A percentile compares a stretch with the other conserved stretches of the same genome.
These are phyloP conservation scores for Dendroctonus valens DNA, from an alignment of 1,140 invertebrate species.

Conservation along the genomic window DNA sequence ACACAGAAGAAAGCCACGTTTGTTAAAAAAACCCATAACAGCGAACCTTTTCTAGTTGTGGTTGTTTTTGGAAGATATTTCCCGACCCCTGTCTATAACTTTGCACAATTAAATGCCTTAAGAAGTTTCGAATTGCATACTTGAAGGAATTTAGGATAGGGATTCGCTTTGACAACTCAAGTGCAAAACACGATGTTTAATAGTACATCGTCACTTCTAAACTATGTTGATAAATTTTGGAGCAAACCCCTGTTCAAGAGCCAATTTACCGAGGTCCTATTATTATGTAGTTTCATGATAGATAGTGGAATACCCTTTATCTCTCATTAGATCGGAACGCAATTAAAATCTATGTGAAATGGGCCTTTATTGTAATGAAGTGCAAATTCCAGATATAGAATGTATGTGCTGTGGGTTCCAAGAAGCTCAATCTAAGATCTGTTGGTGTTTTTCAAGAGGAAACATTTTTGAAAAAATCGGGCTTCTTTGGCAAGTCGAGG, in stretches of 20 bases:
- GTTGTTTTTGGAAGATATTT: neutral
- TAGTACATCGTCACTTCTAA: slow-evolving; percentile 22
- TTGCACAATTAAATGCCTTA: slow-evolving; percentile 1
- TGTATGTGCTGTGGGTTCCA: neutral
- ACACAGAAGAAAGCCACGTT: no score
- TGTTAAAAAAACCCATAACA: no score
- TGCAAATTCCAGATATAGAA: neutral
- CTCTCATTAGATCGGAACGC: slow-evolving; percentile 6
- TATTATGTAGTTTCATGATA: slow-evolving; percentile 17
- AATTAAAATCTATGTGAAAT: slow-evolving; percentile 9
- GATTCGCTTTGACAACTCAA: slow-evolving; percentile 21
- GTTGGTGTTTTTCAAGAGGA: no score
- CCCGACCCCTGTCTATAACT: neutral
- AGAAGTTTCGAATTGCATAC: slow-evolving; percentile 10
- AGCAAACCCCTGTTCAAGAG: slow-evolving; percentile 12
- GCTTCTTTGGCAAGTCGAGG: no score
- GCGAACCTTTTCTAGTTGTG: no score
- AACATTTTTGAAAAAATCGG: no score
- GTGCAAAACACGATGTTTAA: slow-evolving; percentile 20
- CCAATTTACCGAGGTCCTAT: slow-evolving; percentile 20
- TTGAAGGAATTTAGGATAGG: slow-evolving; percentile 5
- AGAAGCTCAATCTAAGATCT: neutral
- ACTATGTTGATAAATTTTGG: slow-evolving; percentile 26
- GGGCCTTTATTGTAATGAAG: neutral
- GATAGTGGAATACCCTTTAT: slow-evolving; percentile 15